phyloP scores from a whole-genome alignment of 2,888 invertebrate species.

The Thumatha senex region DNA sequence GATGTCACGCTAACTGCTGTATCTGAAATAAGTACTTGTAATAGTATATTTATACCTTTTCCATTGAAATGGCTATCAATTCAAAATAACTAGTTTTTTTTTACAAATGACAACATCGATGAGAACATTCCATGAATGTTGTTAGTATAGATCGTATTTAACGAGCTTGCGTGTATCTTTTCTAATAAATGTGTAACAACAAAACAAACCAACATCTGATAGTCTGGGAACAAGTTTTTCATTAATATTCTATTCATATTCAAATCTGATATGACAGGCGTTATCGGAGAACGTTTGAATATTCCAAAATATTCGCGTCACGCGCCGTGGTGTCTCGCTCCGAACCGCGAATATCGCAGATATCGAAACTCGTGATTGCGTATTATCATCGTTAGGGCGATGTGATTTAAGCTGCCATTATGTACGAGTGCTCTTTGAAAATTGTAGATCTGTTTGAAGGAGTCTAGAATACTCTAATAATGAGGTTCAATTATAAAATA shows the following conservation, averaged over 20 bases:
- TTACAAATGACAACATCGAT: no score
- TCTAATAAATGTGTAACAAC: conserved; percentile 13
- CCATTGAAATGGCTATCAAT: no score
- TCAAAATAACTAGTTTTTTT: no score
- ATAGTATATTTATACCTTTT: no score
- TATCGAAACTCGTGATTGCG: conserved; percentile 69
- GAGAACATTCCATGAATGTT: no score
- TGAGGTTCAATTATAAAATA: neutral
- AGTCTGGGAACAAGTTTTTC: conserved; percentile 66
- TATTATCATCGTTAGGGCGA: conserved; percentile 58
- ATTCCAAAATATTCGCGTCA: conserved; percentile 62
- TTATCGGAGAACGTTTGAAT: conserved; percentile 48
- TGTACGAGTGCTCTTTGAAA: conserved; percentile 23
- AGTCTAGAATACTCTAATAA: neutral
- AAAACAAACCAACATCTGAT: conserved; percentile 55
- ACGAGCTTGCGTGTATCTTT: neutral
- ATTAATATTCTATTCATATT: conserved; percentile 80
- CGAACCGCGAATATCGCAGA: conserved; percentile 58
- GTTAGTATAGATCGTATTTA: no score
- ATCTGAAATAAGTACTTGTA: no score
- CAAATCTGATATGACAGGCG: conserved; percentile 74
- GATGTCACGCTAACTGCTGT: no score
- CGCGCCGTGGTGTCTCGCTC: conserved; percentile 47
- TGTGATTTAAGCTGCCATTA: conserved; percentile 37
- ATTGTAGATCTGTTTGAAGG: conserved; percentile 23